Evolutionary conservation across 2,797 vertebrate species (phyloP).

Genomic region (Staurois parvus): DNA sequence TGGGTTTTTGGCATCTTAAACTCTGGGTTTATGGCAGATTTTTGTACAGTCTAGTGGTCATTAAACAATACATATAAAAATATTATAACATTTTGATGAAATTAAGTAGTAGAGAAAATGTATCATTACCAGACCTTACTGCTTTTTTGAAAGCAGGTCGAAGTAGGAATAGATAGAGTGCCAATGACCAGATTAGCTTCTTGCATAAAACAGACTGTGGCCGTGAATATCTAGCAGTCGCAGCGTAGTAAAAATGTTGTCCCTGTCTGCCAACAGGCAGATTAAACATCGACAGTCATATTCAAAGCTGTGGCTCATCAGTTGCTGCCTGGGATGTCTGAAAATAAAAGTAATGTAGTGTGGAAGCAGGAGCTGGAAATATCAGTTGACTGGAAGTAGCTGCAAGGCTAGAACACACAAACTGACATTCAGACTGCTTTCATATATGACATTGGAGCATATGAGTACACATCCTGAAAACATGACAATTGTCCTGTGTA

Average conservation of each 20-base stretch:
- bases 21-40: no score
- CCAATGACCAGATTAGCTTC: constrained; percentile 1
- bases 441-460: neutral
- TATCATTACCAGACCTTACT: neutral
- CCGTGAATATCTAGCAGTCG: neutral
- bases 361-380: constrained; percentile 1
- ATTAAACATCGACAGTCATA: neutral
- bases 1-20: no score
- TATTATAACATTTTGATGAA: neutral
- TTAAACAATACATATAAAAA: neutral
- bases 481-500: neutral
- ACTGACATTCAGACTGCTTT: neutral
- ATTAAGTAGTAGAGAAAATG: neutral
- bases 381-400: neutral
- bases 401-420: neutral
- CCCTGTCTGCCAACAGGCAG: neutral
- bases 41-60: no score
- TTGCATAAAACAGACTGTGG: neutral
- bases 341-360: constrained; percentile 23
- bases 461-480: neutral
- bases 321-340: neutral
- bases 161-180: neutral
- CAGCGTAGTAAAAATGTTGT: neutral
- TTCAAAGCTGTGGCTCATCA: constrained; percentile 21
- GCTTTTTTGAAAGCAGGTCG: neutral